These are phyloP conservation scores for Astropecten irregularis DNA, from an alignment of 53 echinoderm and acorn worm species.

Conservation along the genomic window DNA sequence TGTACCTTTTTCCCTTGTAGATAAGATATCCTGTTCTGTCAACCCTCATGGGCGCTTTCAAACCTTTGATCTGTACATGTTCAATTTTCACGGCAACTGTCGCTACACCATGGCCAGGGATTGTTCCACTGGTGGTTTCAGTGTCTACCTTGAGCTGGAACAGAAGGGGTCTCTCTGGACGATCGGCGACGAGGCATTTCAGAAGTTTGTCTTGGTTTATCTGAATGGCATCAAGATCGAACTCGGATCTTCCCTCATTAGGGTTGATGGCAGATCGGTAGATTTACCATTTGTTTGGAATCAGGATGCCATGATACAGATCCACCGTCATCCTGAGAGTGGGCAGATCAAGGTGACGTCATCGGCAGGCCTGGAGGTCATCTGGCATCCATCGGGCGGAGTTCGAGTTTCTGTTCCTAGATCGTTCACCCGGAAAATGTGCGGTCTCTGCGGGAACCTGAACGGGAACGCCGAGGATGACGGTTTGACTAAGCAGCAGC, in stretches of 20 bases:
- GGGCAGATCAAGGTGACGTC: slow-evolving; percentile 30
- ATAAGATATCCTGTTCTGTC: slow-evolving; percentile 45
- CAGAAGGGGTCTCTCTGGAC: neutral
- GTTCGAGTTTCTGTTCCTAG: slow-evolving; percentile 40
- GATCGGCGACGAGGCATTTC: neutral
- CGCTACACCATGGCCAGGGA: slow-evolving; percentile 72
- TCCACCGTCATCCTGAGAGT: neutral
- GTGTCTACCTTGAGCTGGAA: slow-evolving; percentile 65
- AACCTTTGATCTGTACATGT: slow-evolving; percentile 66
- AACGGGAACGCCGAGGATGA: slow-evolving; percentile 68
- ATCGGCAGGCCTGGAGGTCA: slow-evolving; percentile 47
- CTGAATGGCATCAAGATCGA: slow-evolving; percentile 58
- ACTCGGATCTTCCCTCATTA: slow-evolving; percentile 3
- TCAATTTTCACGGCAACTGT: slow-evolving; percentile 59
- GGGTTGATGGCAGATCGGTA: slow-evolving; percentile 49
- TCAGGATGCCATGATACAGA: slow-evolving; percentile 32
- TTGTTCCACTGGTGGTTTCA: slow-evolving; percentile 62
- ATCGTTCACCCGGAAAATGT: slow-evolving; percentile 16
- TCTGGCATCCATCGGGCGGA: slow-evolving; percentile 26
- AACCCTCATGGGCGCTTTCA: slow-evolving; percentile 14
- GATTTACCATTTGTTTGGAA: slow-evolving; percentile 41
- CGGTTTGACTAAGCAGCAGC: slow-evolving; percentile 64
- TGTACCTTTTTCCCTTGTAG: neutral
- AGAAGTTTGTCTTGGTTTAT: slow-evolving; percentile 8
- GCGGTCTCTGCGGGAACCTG: slow-evolving; percentile 79